Base-by-base conservation (phyloP, 2,113 vertebrate genomes). In the Ciconia stormi region DNA sequence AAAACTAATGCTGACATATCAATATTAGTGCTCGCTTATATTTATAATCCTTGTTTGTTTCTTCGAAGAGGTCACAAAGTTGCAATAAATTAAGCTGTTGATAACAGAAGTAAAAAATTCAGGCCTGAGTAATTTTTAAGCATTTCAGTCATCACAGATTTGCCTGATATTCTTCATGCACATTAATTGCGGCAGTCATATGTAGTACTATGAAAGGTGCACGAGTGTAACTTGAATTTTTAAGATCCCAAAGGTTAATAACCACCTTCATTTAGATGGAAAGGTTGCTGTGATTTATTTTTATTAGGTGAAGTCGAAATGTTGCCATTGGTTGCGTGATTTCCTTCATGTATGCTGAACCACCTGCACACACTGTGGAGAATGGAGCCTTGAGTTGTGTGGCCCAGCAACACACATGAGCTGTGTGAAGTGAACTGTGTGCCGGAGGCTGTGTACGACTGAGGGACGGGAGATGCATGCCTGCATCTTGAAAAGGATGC, bases 161-260 rank as follows among this genome's bases (percentile, higher is more conserved):
- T 76, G 27, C 4, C 61, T 79, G 82, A 74, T 97, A 25, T 30
- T 84, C 53, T 71, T 76, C 67, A 40, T 59, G 36, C 38, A 14
- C 70, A 14, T 96, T 87, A 87, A 58, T 47, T 86, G 66, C 19
- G 13, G 70, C 32, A 70, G 59, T 86, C 90, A 20, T 38, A 55
- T 20, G 42, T 81, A 71, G 29, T 63, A 49, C 53, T 87, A 16
- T 83, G 89, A 80, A 73, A 93, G 44, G 63, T 83, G 38, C 55
- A 42, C 0, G 15, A 90, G 53, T 34, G 40, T 79, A 90, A 82
- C 80, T 92, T 88, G n/a, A 49, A 56, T 90, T 82, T 91, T 95
- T 81, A 82, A 84, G 79, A 79, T 93, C 85, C 47, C 30, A 40
- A 74, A 74, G 42, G 58, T 95, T 91, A 94, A 93, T 67, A 93